Conservation (phyloP, 2,797 vertebrate genomes). For the Pitangus sulphuratus region DNA sequence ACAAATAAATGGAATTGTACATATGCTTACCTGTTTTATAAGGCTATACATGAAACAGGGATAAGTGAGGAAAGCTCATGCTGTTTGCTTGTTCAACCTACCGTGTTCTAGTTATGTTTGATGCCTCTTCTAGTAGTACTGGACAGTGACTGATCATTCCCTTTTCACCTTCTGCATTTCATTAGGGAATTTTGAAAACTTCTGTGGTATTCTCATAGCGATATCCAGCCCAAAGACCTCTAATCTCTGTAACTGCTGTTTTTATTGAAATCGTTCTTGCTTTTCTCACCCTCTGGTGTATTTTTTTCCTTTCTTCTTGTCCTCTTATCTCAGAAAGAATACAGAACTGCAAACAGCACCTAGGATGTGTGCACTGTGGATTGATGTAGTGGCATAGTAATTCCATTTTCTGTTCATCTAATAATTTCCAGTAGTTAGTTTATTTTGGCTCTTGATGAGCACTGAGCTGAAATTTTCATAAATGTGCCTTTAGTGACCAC, state of each 20-base stretch:
- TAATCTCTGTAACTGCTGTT: background rate
- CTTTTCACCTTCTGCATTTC: background rate
- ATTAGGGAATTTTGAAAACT: background rate
- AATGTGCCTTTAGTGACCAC: background rate
- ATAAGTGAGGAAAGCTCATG: background rate
- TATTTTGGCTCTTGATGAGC: background rate
- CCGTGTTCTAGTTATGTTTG: background rate
- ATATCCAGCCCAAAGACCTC: background rate
- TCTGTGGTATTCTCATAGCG: background rate
- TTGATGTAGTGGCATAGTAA: background rate
- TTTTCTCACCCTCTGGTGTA: background rate
- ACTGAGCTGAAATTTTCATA: background rate
- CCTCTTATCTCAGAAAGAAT: background rate
- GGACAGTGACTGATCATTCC: background rate
- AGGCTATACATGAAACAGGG: accelerated
- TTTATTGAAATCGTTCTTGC: background rate
- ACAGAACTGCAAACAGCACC: background rate
- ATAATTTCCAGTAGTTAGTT: background rate
- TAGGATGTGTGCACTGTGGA: background rate
- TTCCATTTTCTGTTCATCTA: background rate
- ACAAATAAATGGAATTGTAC: background rate
- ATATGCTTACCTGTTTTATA: background rate
- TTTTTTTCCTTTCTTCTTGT: background rate
- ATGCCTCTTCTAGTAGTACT: background rate
- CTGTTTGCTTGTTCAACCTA: background rate